Conservation (phyloP, 2,797 vertebrate species). For the Urocyon cinereoargenteus region DNA sequence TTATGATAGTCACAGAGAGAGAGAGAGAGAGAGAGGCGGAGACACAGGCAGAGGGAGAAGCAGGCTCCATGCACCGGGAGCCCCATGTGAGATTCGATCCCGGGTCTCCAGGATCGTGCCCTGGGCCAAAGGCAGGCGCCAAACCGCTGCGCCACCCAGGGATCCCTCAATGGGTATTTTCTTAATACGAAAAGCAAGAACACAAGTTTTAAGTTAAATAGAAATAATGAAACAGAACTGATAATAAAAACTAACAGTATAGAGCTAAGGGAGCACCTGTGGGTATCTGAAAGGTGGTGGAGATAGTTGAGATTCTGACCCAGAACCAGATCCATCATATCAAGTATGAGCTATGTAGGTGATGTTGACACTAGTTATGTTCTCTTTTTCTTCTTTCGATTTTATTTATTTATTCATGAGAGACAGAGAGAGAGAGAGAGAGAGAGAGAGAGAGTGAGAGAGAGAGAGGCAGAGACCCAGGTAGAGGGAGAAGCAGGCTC, state of each 20-base stretch:
- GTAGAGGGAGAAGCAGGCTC: no score
- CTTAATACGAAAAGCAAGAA: constrained; percentile 49
- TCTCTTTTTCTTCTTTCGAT: no score
- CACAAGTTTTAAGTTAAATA: constrained; percentile 30
- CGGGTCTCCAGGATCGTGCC: neutral
- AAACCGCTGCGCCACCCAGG: neutral
- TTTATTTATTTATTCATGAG: no score
- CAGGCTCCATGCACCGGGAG: no score
- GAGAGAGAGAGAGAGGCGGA: neutral
- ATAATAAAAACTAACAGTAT: neutral
- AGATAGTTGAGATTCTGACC: neutral
- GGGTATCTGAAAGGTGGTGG: neutral
- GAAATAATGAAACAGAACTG: constrained; percentile 5
- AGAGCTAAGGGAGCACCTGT: neutral
- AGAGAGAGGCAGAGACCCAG: no score
- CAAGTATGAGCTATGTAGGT: neutral
- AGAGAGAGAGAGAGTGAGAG: no score
- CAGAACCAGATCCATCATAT: neutral
- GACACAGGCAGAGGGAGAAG: no score
- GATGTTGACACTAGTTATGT: neutral
- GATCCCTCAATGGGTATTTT: neutral
- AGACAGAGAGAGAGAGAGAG: no score
- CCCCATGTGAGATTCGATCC: neutral
- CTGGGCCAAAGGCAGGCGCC: no score
- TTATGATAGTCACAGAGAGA: neutral